Base-by-base conservation (phyloP, 2,797 vertebrate genomes). In the Rousettus madagascariensis region DNA sequence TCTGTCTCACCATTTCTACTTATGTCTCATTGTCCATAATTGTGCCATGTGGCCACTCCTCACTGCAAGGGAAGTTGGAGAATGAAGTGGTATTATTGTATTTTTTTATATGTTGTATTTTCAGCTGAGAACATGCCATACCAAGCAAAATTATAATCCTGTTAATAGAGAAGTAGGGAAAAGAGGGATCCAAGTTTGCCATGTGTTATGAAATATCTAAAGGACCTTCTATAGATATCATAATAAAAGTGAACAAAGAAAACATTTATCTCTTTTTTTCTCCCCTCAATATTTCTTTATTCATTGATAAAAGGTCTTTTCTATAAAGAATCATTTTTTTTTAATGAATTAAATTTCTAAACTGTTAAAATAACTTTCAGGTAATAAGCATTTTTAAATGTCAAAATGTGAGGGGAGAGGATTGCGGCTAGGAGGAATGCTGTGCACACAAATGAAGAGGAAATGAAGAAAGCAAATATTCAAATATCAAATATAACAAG, bases 301-400 rank as follows among this genome's bases (percentile, higher is more conserved):
- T 78, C 11, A 61, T 63, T 90, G 94, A 17, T 15, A 30, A 92
- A 65, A 77, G 15, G 7, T 77, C 5, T 95, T 96, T 90, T 2
- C 28, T 77, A 36, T 66, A 66, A 87, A 88, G 30, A 51, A 13
- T 12, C 15, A 17, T 17, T 13, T 8, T 26, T 74, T 74, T 75
- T 77, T 15, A 90, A 16, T 38, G 8, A 43, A 85, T 12, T 74
- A 15, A 63, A 53, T 6, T 83, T 86, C 46, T 33, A 92, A 43
- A 61, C 43, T 43, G 16, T 83, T 63, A 43, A 85, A 85, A 77
- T 80, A 51, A 74, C 8, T 77, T 83, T 33, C 26, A 49, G 2
- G 19, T 38, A 49, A 43, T 84, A 88, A 93, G 26, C 33, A 77
- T 77, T 63, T 92, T 57, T 63, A 90, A 91, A 86, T 77, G 49